Conservation (phyloP, 2,888 invertebrate species). For the Saturnia pavonia region DNA sequence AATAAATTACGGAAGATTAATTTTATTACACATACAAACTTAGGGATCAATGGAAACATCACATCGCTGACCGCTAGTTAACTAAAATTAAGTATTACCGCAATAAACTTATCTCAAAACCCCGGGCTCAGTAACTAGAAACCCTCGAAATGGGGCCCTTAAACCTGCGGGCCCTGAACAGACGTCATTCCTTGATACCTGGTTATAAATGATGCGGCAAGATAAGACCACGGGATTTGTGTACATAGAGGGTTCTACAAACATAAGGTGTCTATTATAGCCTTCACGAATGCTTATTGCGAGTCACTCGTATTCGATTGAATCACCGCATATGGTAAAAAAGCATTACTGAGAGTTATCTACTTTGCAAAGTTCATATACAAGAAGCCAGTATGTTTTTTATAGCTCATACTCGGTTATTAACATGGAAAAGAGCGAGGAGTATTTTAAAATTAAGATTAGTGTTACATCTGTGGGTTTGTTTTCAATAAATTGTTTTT, state of each 20-base stretch:
- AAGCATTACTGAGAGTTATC: not conserved
- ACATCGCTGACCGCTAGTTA: constrained; percentile 8
- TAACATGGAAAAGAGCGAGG: too few relatives aligned
- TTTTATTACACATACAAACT: not conserved
- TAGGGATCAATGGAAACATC: not conserved
- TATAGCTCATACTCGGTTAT: not conserved
- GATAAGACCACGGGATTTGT: constrained; percentile 53
- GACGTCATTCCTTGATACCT: constrained; percentile 55
- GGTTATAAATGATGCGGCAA: constrained; percentile 62
- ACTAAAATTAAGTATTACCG: constrained; percentile 7
- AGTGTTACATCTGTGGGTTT: too few relatives aligned
- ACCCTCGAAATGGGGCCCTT: constrained; percentile 37
- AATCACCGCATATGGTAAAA: not conserved
- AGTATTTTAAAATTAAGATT: too few relatives aligned
- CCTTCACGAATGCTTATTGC: constrained; percentile 6
- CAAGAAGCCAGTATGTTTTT: not conserved
- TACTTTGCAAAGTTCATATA: not conserved
- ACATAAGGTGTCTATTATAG: constrained; percentile 13
- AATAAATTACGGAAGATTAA: not conserved
- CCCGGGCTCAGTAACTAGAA: constrained; percentile 17
- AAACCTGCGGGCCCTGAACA: constrained; percentile 37
- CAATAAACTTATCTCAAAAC: constrained; percentile 6
- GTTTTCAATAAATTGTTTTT: too few relatives aligned
- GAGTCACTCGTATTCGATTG: not conserved
- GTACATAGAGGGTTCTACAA: constrained; percentile 15